These are phyloP conservation scores for Catocala sponsa DNA, from an alignment of 2,888 invertebrate species.

Conservation along the genomic window DNA sequence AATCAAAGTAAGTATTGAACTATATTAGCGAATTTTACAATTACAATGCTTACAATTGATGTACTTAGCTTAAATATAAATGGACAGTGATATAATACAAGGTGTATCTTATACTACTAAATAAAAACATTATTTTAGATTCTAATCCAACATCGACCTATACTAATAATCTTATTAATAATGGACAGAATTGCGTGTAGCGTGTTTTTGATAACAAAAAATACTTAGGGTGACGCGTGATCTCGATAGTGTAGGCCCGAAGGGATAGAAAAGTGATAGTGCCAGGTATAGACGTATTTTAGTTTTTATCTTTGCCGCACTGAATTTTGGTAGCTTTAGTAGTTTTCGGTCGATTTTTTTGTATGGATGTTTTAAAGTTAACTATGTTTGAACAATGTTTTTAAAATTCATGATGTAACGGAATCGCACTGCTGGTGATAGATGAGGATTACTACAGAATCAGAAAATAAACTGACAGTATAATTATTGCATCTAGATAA, in stretches of 20 bases:
- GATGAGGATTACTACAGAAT: constrained; percentile 22
- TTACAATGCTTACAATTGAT: constrained; percentile 52
- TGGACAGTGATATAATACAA: constrained; percentile 81
- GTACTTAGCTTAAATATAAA: constrained; percentile 71
- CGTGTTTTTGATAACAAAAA: constrained; percentile 70
- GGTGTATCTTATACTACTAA: constrained; percentile 70
- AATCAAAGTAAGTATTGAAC: constrained; percentile 10
- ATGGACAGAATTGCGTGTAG: constrained; percentile 87
- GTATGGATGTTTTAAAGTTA: too few relatives aligned
- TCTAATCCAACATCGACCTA: constrained; percentile 72
- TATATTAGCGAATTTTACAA: constrained; percentile 36
- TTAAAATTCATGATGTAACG: constrained; percentile 8
- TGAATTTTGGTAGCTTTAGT: constrained; percentile 23
- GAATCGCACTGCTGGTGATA: constrained; percentile 18
- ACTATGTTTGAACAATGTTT: not conserved
- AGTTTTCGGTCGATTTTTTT: too few relatives aligned
- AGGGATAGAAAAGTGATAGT: constrained; percentile 21
- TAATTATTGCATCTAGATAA: constrained; percentile 25
- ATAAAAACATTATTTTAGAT: constrained; percentile 64
- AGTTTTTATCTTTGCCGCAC: constrained; percentile 27
- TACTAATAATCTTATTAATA: constrained; percentile 69
- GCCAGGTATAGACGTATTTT: constrained; percentile 26
- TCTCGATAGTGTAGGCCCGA: constrained; percentile 28
- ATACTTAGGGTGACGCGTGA: constrained; percentile 64
- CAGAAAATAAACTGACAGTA: constrained; percentile 17